Evolutionary conservation across 2,113 vertebrate species (phyloP).

Genomic region (Ornithorhynchus anatinus): DNA sequence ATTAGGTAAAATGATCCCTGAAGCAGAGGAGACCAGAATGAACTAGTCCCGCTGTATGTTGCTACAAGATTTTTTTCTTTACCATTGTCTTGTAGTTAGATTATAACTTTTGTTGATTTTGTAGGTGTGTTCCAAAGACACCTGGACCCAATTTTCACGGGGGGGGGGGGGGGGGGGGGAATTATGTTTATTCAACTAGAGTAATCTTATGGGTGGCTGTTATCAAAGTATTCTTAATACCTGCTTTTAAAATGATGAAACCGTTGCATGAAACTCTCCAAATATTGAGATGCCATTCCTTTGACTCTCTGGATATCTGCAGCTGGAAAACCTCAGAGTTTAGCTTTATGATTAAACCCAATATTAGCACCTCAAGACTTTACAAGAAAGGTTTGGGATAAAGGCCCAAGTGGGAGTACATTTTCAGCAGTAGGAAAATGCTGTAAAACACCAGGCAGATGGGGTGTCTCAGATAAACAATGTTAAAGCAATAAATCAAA

Average conservation of each 20-base stretch:
- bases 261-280: constrained; percentile 1
- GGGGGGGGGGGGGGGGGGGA: not conserved
- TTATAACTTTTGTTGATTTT: not conserved
- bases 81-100: not conserved
- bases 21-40: not conserved
- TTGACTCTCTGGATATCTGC: not conserved
- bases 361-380: not conserved
- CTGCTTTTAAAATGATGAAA: not conserved
- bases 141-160: not conserved
- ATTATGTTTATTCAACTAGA: not conserved
- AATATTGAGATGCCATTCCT: not conserved
- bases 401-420: not conserved
- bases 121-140: fast-evolving
- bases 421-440: not conserved
- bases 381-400: not conserved
- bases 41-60: not conserved
- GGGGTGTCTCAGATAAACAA: not conserved
- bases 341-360: not conserved
- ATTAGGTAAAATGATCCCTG: no score
- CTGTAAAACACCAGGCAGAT: not conserved
- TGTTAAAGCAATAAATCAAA: not conserved
- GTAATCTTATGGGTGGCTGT: not conserved
- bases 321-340: not conserved
- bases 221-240: not conserved
- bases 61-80: not conserved